These are phyloP conservation scores for Botrylloides violaceus DNA, from an alignment of 23 tunicate species.

Conservation along the genomic window DNA sequence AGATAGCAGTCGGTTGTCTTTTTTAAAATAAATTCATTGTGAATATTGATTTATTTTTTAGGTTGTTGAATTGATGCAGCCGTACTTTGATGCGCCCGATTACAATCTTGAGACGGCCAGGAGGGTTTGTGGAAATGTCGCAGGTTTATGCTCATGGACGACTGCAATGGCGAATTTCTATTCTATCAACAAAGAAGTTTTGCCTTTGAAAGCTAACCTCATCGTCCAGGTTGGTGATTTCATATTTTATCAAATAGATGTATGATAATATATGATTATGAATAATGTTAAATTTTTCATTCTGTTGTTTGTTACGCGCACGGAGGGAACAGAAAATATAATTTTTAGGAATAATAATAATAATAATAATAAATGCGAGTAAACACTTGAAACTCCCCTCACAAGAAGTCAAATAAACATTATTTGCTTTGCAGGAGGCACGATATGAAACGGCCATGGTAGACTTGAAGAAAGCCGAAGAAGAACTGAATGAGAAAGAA, in stretches of 20 bases:
- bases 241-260: too few species aligned
- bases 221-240: slow-evolving; percentile 77
- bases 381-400: too few species aligned
- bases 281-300: too few species aligned
- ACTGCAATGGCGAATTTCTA: slow-evolving; percentile 94
- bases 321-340: too few species aligned
- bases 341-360: too few species aligned
- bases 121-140: slow-evolving; percentile 87
- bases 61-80: slow-evolving; percentile 86
- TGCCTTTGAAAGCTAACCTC: slow-evolving; percentile 89
- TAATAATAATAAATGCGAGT: too few species aligned
- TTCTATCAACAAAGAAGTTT: slow-evolving; percentile 90
- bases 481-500: slow-evolving; percentile 87
- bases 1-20: background rate
- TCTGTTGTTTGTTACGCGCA: too few species aligned
- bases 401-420: too few species aligned
- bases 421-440: slow-evolving; percentile 58
- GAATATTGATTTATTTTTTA: background rate
- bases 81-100: slow-evolving; percentile 88
- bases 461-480: slow-evolving; percentile 78
- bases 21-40: background rate
- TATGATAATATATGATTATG: too few species aligned
- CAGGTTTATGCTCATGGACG: slow-evolving; percentile 94
- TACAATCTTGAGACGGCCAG: slow-evolving; percentile 82
- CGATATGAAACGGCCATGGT: slow-evolving; percentile 71